Percentiles rank a stretch among this genome's conserved stretches.
Evolutionary conservation across 2,888 invertebrate species (phyloP).

Genomic region (Archaeoteleia sp.): DNA sequence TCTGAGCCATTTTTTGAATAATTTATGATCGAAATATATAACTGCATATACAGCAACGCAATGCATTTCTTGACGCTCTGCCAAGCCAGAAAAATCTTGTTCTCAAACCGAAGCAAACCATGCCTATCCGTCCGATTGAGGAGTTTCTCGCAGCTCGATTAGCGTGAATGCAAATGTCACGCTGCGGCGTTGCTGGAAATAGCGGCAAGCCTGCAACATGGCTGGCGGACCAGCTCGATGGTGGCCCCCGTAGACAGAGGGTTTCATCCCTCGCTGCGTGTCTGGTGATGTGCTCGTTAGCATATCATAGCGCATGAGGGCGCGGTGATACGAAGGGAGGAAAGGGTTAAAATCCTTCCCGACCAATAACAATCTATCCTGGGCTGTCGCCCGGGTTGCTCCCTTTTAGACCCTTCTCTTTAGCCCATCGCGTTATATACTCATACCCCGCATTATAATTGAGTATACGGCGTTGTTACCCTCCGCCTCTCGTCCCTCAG

Average conservation of each 20-base stretch:
- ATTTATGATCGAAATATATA: too few species aligned
- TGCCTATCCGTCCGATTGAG: too few species aligned
- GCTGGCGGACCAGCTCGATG: conserved; percentile 17
- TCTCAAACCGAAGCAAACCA: too few species aligned
- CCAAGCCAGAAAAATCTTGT: too few species aligned
- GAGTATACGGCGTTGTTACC: conserved; percentile 44
- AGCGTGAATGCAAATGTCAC: conserved; percentile 42
- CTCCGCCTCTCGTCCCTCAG: conserved; percentile 27
- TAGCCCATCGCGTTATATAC: conserved; percentile 15
- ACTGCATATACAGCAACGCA: too few species aligned
- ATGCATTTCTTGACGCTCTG: too few species aligned
- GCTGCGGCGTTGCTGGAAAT: conserved; percentile 3
- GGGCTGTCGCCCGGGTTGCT: conserved; percentile 58
- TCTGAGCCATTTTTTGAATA: too few species aligned
- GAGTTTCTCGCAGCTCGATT: conserved; percentile 6
- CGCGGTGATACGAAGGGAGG: conserved; percentile 42
- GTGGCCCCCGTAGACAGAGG: conserved; percentile 24
- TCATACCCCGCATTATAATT: conserved; percentile 50
- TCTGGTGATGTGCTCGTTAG: conserved; percentile 68
- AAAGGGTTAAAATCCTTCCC: conserved; percentile 68
- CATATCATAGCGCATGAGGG: conserved; percentile 65
- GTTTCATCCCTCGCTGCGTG: conserved; percentile 55
- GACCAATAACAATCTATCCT: conserved; percentile 72
- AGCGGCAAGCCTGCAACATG: conserved; percentile 23
- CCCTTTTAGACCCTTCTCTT: conserved; percentile 45